Conservation (phyloP, 2,797 vertebrate species). For the Hoplostethus mediterraneus region DNA sequence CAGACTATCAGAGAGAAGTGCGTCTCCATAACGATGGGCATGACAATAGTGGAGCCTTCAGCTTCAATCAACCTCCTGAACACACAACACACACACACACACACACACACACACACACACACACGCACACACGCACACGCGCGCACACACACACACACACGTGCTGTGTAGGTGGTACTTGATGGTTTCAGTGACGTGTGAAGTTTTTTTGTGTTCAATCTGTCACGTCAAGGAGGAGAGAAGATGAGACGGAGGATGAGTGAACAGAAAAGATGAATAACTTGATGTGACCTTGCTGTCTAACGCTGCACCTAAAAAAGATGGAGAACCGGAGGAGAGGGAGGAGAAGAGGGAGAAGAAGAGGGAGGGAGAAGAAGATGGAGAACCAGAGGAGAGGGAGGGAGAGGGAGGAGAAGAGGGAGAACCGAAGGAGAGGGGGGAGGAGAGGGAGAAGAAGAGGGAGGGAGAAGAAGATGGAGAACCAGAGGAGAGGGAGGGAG, state of each 20-base stretch:
- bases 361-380: too few species aligned
- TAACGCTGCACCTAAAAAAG: neutral
- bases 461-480: too few species aligned
- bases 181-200: conserved; percentile 18
- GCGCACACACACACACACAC: neutral
- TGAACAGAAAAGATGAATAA: conserved; percentile 23
- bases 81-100: neutral
- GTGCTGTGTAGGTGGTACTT: neutral
- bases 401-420: neutral
- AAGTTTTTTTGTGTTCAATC: conserved; percentile 27
- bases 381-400: neutral
- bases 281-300: conserved; percentile 28
- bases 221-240: conserved; percentile 6
- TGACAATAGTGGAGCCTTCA: conserved; percentile 29
- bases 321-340: neutral
- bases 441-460: too few species aligned
- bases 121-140: neutral
- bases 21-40: neutral
- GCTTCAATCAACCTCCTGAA: conserved; percentile 33
- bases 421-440: too few species aligned
- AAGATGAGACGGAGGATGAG: conserved; percentile 1
- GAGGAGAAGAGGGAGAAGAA: too few species aligned
- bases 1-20: neutral
- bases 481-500: too few species aligned
- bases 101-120: conserved; percentile 1